Conservation (phyloP, 2,888 invertebrate genomes). For the Trachelus troglodyta region DNA sequence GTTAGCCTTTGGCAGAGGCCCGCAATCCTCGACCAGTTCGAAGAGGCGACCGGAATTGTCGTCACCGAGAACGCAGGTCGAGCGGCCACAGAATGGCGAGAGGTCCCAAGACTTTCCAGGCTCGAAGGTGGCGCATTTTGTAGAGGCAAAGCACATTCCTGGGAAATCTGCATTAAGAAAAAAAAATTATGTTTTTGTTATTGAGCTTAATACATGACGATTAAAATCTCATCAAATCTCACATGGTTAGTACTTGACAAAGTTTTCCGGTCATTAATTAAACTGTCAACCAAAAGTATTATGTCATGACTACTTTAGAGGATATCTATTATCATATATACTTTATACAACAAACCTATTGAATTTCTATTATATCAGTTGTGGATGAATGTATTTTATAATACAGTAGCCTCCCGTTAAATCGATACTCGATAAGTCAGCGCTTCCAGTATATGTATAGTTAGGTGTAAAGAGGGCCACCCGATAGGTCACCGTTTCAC, state of each 20-base stretch:
- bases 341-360: not conserved
- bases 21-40: constrained; percentile 90
- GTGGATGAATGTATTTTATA: not conserved
- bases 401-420: not conserved
- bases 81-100: constrained; percentile 90
- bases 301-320: not conserved
- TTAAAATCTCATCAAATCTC: not conserved
- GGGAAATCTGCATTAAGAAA: constrained; percentile 78
- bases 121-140: constrained; percentile 88
- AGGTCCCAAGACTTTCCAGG: constrained; percentile 88
- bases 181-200: not conserved
- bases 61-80: constrained; percentile 85
- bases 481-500: not conserved
- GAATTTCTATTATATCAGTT: not conserved
- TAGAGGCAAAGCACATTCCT: constrained; percentile 91
- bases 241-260: not conserved
- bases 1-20: constrained; percentile 87
- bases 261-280: not conserved
- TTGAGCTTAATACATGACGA: not conserved
- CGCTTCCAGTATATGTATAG: too few species aligned
- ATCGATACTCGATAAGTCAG: not conserved
- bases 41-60: constrained; percentile 80
- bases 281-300: not conserved
- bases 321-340: not conserved
- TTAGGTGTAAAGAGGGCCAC: too few species aligned